Conservation (phyloP, 1,140 invertebrate species). For the Thaumatotibia leucotreta region DNA sequence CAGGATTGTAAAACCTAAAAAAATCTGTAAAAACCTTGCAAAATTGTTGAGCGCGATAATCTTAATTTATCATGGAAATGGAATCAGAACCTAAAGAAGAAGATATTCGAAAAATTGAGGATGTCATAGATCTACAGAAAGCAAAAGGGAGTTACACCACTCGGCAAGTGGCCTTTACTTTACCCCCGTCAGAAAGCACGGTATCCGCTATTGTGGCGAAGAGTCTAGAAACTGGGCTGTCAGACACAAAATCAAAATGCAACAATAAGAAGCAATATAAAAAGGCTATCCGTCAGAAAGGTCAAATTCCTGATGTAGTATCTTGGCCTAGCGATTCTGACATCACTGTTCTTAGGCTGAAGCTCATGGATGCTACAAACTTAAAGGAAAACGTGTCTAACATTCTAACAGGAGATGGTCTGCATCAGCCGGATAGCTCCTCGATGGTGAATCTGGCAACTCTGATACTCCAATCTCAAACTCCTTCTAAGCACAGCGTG, state of each 20-base stretch:
- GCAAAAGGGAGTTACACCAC: constrained; percentile 52
- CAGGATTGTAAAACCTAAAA: constrained; percentile 16
- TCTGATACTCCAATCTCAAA: constrained; percentile 47
- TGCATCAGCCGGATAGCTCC: constrained; percentile 52
- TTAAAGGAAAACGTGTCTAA: constrained; percentile 37
- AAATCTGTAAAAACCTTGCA: constrained; percentile 31
- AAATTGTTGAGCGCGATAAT: constrained; percentile 36
- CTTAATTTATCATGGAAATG: constrained; percentile 40
- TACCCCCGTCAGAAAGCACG: constrained; percentile 39
- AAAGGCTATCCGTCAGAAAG: constrained; percentile 41
- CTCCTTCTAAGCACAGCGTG: constrained; percentile 52
- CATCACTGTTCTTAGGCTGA: constrained; percentile 64
- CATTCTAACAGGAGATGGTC: constrained; percentile 51
- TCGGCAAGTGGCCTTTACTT: constrained; percentile 54
- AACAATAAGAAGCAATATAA: constrained; percentile 37
- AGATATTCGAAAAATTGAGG: constrained; percentile 61
- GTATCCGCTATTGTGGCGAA: constrained; percentile 39
- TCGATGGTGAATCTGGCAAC: constrained; percentile 69
- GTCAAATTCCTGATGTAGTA: constrained; percentile 38
- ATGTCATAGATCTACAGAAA: constrained; percentile 66
- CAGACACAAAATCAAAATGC: constrained; percentile 30
- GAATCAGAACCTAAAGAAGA: constrained; percentile 28
- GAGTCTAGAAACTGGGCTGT: constrained; percentile 49
- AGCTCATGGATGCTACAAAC: constrained; percentile 33
- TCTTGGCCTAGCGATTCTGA: constrained; percentile 70